phyloP scores from a whole-genome alignment of 2,888 invertebrate genomes.

The Torymus auratus region DNA sequence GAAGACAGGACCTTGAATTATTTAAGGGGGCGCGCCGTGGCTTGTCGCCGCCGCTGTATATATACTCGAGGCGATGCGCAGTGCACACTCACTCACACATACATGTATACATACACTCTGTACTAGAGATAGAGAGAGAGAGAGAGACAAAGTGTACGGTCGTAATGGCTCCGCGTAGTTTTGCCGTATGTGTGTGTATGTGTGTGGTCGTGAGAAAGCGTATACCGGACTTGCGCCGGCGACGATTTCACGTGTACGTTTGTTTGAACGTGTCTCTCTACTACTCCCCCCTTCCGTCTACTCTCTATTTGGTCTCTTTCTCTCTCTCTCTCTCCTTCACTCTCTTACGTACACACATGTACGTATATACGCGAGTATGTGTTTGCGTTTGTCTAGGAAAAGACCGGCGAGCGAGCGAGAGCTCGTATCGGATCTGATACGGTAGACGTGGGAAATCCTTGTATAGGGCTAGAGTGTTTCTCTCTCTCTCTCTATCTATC shows the following conservation, averaged over 20 bases:
- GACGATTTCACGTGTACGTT: constrained; percentile 22
- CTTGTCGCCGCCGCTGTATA: constrained; percentile 52
- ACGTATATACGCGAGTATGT: neutral
- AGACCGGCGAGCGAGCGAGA: constrained; percentile 1
- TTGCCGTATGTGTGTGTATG: constrained; percentile 39
- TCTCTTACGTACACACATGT: no score
- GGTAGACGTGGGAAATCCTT: constrained; percentile 25
- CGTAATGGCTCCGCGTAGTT: constrained; percentile 64
- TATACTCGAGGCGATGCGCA: constrained; percentile 44
- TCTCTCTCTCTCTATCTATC: neutral
- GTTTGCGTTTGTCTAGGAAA: constrained; percentile 5
- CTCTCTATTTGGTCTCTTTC: no score
- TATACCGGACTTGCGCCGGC: constrained; percentile 1
- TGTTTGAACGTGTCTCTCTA: constrained; percentile 18
- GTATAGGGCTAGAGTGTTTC: neutral
- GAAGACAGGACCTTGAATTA: constrained; percentile 64
- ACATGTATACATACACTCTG: no score
- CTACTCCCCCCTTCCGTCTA: no score
- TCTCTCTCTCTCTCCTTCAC: no score
- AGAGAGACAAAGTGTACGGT: constrained; percentile 62
- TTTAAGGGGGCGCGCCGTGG: constrained; percentile 62
- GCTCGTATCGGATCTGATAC: constrained; percentile 20
- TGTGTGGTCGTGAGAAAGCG: no score
- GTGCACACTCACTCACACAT: no score
- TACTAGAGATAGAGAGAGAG: constrained; percentile 1